These are phyloP conservation scores for Sphaerodactylus townsendi DNA, from an alignment of 2,113 vertebrate genomes.

Conservation along the genomic window DNA sequence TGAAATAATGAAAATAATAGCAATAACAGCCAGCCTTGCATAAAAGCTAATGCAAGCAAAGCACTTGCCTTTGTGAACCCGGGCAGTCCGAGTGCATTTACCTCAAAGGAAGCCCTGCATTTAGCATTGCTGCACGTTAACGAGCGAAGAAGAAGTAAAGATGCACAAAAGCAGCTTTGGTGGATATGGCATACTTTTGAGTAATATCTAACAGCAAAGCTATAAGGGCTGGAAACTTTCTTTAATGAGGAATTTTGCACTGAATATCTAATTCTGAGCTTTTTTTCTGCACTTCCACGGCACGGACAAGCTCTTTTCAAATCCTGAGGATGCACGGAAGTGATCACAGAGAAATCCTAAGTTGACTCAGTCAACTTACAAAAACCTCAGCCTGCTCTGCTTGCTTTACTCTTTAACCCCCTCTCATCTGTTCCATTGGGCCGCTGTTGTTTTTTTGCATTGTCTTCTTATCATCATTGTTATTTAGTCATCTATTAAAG, in stretches of 20 bases:
- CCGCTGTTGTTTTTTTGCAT: constrained; percentile 25
- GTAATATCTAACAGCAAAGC: not conserved
- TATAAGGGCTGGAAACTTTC: not conserved
- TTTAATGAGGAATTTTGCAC: not conserved
- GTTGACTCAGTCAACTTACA: constrained; percentile 47
- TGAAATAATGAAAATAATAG: too few species aligned
- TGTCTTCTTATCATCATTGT: constrained; percentile 11
- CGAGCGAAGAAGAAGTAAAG: not conserved
- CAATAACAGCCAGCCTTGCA: too few species aligned
- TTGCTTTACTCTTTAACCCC: constrained; percentile 22
- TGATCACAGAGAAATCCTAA: constrained; percentile 49
- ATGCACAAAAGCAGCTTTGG: not conserved
- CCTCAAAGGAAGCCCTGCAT: too few species aligned
- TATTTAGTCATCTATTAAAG: constrained; percentile 48
- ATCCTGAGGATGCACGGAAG: constrained; percentile 42
- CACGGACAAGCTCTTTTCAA: not conserved
- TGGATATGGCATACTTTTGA: not conserved
- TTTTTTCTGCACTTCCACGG: not conserved
- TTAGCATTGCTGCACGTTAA: not conserved
- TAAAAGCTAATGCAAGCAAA: too few species aligned
- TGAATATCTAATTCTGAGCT: not conserved
- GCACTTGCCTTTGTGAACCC: too few species aligned
- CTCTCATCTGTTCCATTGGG: constrained; percentile 3
- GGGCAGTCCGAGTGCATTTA: too few species aligned
- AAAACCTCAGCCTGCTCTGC: constrained; percentile 23